Evolutionary conservation across 1,140 invertebrate genomes (phyloP), one percentile per base, ranked within the genome.

Genomic region (Chymomyza costata): DNA sequence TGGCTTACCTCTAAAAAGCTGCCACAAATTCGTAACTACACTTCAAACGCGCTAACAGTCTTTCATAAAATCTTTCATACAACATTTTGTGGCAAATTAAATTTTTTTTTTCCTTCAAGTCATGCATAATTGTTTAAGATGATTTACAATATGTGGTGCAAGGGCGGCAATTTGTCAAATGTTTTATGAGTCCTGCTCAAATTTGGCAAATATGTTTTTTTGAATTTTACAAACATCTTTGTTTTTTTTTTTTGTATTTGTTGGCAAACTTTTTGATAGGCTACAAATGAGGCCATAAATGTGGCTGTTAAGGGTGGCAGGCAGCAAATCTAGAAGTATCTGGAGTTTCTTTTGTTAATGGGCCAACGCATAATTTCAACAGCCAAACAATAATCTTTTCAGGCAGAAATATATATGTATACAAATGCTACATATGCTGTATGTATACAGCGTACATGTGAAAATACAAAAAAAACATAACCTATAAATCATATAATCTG

Each of bases 401-500:
- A 49, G 40, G 51, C 44, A 34, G 43, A 74, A 35, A 67, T n/a
- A n/a, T n/a, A n/a, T n/a, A n/a, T n/a, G n/a, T n/a, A n/a, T n/a
- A n/a, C n/a, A n/a, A n/a, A n/a, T n/a, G n/a, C n/a, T n/a, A n/a
- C n/a, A n/a, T n/a, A n/a, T n/a, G n/a, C n/a, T n/a, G n/a, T n/a
- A n/a, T n/a, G n/a, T n/a, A n/a, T n/a, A n/a, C n/a, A n/a, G n/a
- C n/a, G 28, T 30, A 6, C 6, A 30, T 6, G 6, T 30, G 28
- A 6, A 30, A 30, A 30, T 6, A 30, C 6, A 30, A n/a, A n/a
- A 30, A 30, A 30, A 30, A 6, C 6, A 30, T 73, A 80, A 81
- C 73, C 68, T 80, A 81, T 80, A 80, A 80, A 80, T 80, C 74
- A 81, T 80, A 59, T 80, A 73, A 80, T 80, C 73, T 81, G 64